These are phyloP conservation scores for Parapristionchus giblindavisi DNA, from an alignment of 2,888 invertebrate species.

Conservation along the genomic window DNA sequence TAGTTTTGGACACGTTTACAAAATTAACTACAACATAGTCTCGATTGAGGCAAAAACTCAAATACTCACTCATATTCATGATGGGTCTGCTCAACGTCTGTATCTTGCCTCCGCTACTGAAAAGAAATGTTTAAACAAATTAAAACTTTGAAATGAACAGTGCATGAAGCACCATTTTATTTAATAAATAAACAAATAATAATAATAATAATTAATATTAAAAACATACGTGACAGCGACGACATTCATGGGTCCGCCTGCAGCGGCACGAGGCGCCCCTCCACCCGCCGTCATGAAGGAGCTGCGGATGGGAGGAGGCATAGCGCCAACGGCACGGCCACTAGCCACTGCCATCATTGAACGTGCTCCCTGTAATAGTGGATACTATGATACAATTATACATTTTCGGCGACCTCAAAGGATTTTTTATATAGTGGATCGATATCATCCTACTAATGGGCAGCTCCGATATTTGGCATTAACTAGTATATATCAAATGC, in stretches of 20 bases:
- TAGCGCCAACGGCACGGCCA: slow-evolving; percentile 4
- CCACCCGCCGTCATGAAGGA: too few relatives aligned
- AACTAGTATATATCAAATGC: neutral
- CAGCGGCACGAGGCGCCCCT: too few relatives aligned
- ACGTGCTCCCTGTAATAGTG: slow-evolving; percentile 5
- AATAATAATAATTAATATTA: too few relatives aligned
- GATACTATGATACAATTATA: too few relatives aligned
- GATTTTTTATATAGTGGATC: too few relatives aligned
- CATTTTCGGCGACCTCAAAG: too few relatives aligned
- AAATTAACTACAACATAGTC: neutral
- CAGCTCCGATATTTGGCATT: too few relatives aligned
- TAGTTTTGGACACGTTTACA: neutral
- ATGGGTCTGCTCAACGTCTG: slow-evolving; percentile 10
- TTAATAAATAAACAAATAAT: too few relatives aligned
- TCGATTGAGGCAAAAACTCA: neutral
- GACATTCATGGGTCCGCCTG: too few relatives aligned
- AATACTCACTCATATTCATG: neutral
- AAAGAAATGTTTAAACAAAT: neutral
- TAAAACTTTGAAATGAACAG: neutral
- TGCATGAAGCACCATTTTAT: neutral
- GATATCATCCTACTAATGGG: too few relatives aligned
- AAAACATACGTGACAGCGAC: slow-evolving; percentile 5
- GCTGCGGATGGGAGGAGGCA: neutral
- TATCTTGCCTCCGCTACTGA: slow-evolving; percentile 19
- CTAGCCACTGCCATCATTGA: neutral